Conservation (phyloP, 2,888 invertebrate genomes). For the Tipula vernalis region DNA sequence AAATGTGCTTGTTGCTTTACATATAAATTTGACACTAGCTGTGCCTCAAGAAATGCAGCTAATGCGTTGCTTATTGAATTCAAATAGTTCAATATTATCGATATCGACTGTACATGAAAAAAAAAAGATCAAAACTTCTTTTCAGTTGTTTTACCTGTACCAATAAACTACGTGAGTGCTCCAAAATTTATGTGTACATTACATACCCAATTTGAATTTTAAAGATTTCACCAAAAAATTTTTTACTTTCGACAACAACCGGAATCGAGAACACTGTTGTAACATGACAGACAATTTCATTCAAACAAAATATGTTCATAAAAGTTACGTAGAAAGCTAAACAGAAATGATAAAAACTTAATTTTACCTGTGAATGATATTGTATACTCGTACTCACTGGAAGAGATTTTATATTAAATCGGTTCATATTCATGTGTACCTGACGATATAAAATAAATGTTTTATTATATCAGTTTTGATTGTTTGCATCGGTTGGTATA, state of each 20-base stretch:
- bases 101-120: background rate
- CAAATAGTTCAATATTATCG: no score
- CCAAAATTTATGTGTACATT: background rate
- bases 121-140: background rate
- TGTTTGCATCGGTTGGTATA: background rate
- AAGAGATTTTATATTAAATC: background rate
- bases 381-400: background rate
- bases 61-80: no score
- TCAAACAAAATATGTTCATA: background rate
- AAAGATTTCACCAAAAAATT: background rate
- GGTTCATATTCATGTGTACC: background rate
- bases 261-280: background rate
- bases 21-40: no score
- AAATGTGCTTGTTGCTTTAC: no score
- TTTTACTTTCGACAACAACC: background rate
- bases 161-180: background rate
- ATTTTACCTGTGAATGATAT: background rate
- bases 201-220: background rate
- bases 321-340: background rate
- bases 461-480: background rate
- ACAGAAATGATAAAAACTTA: background rate
- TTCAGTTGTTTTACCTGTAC: background rate
- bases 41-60: no score
- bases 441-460: background rate
- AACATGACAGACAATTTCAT: background rate